phyloP scores from a whole-genome alignment of 2,888 invertebrate genomes.

The Oxyscelio sp. region DNA sequence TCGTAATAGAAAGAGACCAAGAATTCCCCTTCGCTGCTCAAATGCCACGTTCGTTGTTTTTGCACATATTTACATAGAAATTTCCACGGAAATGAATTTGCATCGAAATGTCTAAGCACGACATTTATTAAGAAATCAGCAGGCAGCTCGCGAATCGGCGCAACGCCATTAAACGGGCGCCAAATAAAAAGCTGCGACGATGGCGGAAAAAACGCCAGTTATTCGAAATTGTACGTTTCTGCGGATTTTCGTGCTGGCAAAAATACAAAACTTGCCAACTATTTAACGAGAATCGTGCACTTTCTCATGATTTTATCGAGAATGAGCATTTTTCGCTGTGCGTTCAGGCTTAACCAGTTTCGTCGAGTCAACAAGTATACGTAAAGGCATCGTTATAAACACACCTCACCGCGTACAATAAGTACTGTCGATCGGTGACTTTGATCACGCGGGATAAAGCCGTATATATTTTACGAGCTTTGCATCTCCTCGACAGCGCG shows the following conservation, averaged over 20 bases:
- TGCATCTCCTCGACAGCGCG: constrained; percentile 41
- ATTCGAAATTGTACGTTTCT: constrained; percentile 20
- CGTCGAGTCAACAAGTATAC: constrained; percentile 51
- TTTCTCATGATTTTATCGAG: constrained; percentile 53
- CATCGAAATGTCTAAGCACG: constrained; percentile 20
- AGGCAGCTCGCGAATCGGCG: neutral
- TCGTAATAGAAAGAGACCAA: neutral
- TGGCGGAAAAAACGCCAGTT: constrained; percentile 7
- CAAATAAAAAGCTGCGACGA: neutral
- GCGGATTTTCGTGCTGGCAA: neutral
- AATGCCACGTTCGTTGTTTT: constrained; percentile 11
- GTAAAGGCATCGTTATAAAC: constrained; percentile 65
- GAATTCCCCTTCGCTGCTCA: neutral
- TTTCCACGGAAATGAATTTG: constrained; percentile 19
- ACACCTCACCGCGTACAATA: constrained; percentile 58
- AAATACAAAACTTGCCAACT: constrained; percentile 24
- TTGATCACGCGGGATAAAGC: constrained; percentile 67
- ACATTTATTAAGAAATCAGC: constrained; percentile 33
- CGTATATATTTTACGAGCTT: constrained; percentile 69
- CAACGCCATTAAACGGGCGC: constrained; percentile 13
- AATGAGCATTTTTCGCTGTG: constrained; percentile 46
- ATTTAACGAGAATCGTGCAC: constrained; percentile 41
- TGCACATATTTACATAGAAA: constrained; percentile 13
- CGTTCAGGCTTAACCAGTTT: constrained; percentile 60
- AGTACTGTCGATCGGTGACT: constrained; percentile 69